phyloP scores from a whole-genome alignment of 2,797 vertebrate species.

The Coluber constrictor region DNA sequence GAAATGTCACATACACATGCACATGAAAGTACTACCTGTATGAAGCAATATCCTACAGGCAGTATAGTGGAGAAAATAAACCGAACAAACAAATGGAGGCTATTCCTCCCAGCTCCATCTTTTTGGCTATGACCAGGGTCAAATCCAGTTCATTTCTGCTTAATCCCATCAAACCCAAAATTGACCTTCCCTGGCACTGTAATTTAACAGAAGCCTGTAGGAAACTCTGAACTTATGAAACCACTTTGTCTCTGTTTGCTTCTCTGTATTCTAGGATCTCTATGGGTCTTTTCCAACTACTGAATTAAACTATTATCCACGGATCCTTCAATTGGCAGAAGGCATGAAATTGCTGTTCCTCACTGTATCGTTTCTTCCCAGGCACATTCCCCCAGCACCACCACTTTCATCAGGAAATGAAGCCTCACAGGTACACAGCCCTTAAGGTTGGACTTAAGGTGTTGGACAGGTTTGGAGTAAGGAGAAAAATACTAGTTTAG shows the following conservation, averaged over 20 bases:
- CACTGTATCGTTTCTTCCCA: not conserved
- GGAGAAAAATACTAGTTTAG: not conserved
- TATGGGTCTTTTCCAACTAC: not conserved
- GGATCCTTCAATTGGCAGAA: not conserved
- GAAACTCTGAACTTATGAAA: not conserved
- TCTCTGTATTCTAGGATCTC: not conserved
- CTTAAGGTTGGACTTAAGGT: not conserved
- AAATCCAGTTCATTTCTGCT: not conserved
- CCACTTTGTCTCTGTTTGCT: not conserved
- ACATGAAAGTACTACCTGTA: not conserved
- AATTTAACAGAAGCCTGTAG: not conserved
- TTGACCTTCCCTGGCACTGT: not conserved
- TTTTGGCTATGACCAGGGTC: not conserved
- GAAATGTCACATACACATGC: not conserved
- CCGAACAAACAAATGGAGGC: not conserved
- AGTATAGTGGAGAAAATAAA: not conserved
- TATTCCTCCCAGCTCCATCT: not conserved
- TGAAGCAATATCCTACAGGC: not conserved
- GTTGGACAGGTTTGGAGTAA: not conserved
- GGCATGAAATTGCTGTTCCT: not conserved
- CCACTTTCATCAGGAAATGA: not conserved
- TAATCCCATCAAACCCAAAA: not conserved
- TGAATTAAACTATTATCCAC: not conserved
- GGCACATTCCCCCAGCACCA: not conserved
- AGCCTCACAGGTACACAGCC: not conserved